Percentiles rank a stretch among this genome's conserved stretches.
phyloP scores from a whole-genome alignment of 2,888 invertebrate genomes.

The Sesia bembeciformis region DNA sequence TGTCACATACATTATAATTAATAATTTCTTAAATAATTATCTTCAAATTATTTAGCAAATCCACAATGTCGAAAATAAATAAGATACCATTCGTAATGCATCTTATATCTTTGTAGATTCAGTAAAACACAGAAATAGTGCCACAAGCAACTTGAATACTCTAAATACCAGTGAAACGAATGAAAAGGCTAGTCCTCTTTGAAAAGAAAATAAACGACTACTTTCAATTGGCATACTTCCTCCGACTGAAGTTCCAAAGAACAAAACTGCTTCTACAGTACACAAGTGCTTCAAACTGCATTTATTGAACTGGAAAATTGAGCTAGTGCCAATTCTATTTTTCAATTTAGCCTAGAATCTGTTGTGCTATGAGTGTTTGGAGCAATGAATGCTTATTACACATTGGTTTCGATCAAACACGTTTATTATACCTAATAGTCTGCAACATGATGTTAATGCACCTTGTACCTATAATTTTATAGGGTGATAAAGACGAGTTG shows the following conservation, averaged over 20 bases:
- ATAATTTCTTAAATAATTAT: too few relatives aligned
- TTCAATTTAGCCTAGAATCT: slow-evolving; percentile 29
- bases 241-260: slow-evolving; percentile 30
- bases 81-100: too few relatives aligned
- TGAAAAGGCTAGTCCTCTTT: slow-evolving; percentile 24
- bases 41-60: too few relatives aligned
- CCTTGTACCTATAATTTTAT: background rate
- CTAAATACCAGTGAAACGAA: background rate
- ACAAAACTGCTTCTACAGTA: slow-evolving; percentile 22
- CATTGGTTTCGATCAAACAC: background rate
- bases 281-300: slow-evolving; percentile 41
- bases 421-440: background rate
- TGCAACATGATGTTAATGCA: background rate
- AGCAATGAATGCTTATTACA: background rate
- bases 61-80: too few relatives aligned
- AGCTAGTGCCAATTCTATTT: slow-evolving; percentile 60
- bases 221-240: slow-evolving; percentile 52
- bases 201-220: slow-evolving; percentile 36
- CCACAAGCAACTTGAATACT: slow-evolving; percentile 2
- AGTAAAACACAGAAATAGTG: background rate
- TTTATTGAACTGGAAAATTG: slow-evolving; percentile 57
- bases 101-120: background rate
- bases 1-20: too few relatives aligned
- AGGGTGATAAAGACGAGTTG: too few relatives aligned
- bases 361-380: background rate